A percentile compares a stretch with the other conserved stretches of the same genome.
Conservation (phyloP, 2,888 invertebrate species). For the Muschampia plurimacula region DNA sequence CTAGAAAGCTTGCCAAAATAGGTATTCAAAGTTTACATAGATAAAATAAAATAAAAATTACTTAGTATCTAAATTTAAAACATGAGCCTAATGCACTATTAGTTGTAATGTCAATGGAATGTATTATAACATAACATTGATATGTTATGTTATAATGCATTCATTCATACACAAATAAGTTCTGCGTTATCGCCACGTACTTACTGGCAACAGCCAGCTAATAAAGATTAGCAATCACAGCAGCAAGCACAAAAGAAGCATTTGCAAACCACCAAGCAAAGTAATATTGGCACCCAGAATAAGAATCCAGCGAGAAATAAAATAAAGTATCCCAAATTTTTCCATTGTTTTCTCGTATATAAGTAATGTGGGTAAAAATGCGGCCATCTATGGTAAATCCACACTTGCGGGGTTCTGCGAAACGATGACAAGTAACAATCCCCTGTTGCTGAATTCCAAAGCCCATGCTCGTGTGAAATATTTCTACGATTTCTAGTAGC, state of each 20-base stretch:
- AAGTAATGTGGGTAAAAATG: constrained; percentile 51
- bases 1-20: too few relatives aligned
- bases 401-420: constrained; percentile 53
- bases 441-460: constrained; percentile 47
- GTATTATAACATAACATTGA: too few relatives aligned
- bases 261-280: constrained; percentile 56
- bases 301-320: constrained; percentile 52
- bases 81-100: too few relatives aligned
- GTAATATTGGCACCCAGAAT: constrained; percentile 59
- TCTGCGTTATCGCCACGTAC: too few relatives aligned
- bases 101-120: too few relatives aligned
- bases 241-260: constrained; percentile 58
- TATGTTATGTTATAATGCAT: too few relatives aligned
- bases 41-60: too few relatives aligned
- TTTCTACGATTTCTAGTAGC: neutral
- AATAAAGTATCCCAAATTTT: constrained; percentile 47
- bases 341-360: constrained; percentile 46
- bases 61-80: too few relatives aligned
- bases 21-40: too few relatives aligned
- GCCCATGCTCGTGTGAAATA: constrained; percentile 16
- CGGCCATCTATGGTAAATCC: constrained; percentile 55
- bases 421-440: constrained; percentile 58
- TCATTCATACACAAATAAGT: too few relatives aligned
- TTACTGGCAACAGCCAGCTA: too few relatives aligned
- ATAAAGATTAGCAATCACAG: constrained; percentile 48